Percentiles rank a stretch among this genome's conserved stretches.
Conservation (phyloP, 2,888 invertebrate species). For the Dolichopus griseipennis region DNA sequence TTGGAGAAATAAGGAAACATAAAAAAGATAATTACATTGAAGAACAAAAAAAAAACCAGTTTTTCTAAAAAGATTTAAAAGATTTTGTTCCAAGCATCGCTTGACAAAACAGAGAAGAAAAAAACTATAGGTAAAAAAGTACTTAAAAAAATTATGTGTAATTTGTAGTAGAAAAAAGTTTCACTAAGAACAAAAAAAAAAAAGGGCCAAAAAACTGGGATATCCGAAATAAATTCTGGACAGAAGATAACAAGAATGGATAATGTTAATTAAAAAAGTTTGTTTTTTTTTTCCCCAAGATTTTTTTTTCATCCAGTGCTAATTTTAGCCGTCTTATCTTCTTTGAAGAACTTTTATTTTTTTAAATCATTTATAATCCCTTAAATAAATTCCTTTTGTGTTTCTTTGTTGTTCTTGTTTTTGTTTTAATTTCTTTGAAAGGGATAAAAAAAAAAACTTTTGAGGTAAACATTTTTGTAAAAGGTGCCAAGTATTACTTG, state of each 20-base stretch:
- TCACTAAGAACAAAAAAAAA: neutral
- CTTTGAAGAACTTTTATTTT: neutral
- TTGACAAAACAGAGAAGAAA: neutral
- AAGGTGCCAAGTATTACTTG: conserved; percentile 1
- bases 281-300: neutral
- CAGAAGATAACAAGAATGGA: neutral
- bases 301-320: neutral
- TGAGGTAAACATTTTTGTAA: neutral
- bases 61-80: neutral
- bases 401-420: neutral
- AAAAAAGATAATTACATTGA: too few relatives aligned
- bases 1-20: too few relatives aligned
- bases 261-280: conserved; percentile 10
- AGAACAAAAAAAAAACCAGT: neutral
- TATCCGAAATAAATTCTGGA: neutral
- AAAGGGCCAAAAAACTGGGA: too few relatives aligned
- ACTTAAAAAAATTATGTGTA: neutral
- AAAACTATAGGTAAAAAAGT: neutral
- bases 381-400: neutral
- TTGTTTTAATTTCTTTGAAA: neutral
- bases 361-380: neutral
- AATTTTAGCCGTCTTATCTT: neutral
- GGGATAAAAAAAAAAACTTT: neutral
- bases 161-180: neutral
- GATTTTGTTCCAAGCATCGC: neutral